phyloP scores from a whole-genome alignment of 2,113 vertebrate species.

The Tinamus guttatus region DNA sequence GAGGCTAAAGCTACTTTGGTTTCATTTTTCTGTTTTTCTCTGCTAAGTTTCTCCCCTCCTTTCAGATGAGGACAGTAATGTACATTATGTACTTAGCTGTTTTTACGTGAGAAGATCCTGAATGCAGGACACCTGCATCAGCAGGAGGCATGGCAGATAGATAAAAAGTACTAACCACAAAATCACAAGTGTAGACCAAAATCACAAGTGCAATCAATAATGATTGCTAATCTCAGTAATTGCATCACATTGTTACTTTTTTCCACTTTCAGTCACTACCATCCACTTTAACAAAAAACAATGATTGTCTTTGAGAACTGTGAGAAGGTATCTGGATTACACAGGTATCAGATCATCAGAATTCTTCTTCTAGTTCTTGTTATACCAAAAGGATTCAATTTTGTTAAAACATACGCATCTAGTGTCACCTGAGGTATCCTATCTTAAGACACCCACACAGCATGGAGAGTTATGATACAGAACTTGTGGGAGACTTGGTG shows the following conservation, averaged over 20 bases:
- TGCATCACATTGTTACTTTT: background rate
- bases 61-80: background rate
- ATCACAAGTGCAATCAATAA: background rate
- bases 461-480: background rate
- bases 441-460: background rate
- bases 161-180: background rate
- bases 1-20: background rate
- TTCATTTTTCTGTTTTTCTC: conserved; percentile 36
- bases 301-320: background rate
- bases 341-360: too few relatives aligned
- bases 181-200: conserved; percentile 1
- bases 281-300: background rate
- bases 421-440: background rate
- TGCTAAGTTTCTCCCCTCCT: background rate
- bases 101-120: conserved; percentile 5
- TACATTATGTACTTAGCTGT: background rate
- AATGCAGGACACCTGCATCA: background rate
- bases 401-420: background rate
- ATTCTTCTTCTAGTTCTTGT: background rate
- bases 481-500: background rate
- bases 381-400: background rate
- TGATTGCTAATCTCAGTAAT: background rate
- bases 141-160: background rate
- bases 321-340: background rate
- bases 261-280: background rate